Evolutionary conservation across 2,797 vertebrate genomes (phyloP).

Genomic region (Sebastes glaucus): DNA sequence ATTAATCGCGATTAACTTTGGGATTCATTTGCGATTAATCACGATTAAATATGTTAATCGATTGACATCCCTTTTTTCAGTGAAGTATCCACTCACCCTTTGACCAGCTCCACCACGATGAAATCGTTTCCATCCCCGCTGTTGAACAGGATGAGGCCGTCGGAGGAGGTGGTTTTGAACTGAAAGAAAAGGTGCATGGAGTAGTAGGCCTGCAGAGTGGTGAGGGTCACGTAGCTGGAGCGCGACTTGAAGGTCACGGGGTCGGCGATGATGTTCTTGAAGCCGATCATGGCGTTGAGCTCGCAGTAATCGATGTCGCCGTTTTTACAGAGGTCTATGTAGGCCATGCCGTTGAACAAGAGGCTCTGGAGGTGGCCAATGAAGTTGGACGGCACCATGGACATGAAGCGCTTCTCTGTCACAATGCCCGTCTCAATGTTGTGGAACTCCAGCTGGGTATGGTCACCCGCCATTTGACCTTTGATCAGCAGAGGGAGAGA

Average conservation of each 20-base stretch:
- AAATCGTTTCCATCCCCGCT: slow-evolving; percentile 98
- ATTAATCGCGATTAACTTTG: too few species aligned
- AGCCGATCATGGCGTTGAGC: slow-evolving; percentile 97
- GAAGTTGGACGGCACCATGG: slow-evolving; percentile 95
- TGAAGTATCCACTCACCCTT: slow-evolving; percentile 86
- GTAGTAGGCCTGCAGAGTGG: slow-evolving; percentile 96
- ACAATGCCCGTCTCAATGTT: slow-evolving; percentile 99
- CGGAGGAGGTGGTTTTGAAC: slow-evolving; percentile 97
- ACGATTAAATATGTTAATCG: too few species aligned
- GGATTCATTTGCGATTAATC: too few species aligned
- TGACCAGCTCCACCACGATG: slow-evolving; percentile 98
- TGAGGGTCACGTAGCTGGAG: slow-evolving; percentile 94
- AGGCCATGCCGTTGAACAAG: slow-evolving; percentile 97
- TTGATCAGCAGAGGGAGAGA: slow-evolving; percentile 41
- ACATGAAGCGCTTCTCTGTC: slow-evolving; percentile 93
- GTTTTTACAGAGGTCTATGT: slow-evolving; percentile 98
- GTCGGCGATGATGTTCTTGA: slow-evolving; percentile 98
- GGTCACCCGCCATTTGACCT: slow-evolving; percentile 98
- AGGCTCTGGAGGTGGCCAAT: slow-evolving; percentile 98
- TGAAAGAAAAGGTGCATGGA: slow-evolving; percentile 99
- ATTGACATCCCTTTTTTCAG: neutral
- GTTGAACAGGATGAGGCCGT: slow-evolving; percentile 97
- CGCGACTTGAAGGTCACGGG: slow-evolving; percentile 98
- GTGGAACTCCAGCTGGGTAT: slow-evolving; percentile 98
- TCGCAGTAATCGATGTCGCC: slow-evolving; percentile 99